phyloP scores from a whole-genome alignment of 2,113 vertebrate genomes.

The Hippoglossus stenolepis region DNA sequence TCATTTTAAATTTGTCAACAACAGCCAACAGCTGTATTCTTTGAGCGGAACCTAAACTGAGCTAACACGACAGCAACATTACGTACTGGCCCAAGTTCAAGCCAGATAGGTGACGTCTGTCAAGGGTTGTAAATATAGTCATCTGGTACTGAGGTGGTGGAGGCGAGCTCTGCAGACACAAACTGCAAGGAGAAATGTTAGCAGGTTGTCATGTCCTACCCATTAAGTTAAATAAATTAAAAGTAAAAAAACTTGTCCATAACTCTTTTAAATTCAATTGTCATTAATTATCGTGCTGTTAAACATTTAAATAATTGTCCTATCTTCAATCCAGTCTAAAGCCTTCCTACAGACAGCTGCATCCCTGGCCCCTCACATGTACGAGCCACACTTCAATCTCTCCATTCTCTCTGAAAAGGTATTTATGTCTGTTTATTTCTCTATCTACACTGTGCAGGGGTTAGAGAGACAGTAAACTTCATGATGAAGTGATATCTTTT shows the following conservation, averaged over 20 bases:
- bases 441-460: background rate
- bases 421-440: constrained; percentile 39
- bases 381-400: constrained; percentile 96
- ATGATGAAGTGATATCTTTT: background rate
- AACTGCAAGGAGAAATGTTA: background rate
- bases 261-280: background rate
- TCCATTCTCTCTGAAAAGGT: constrained; percentile 95
- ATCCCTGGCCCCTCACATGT: constrained; percentile 92
- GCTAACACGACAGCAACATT: background rate
- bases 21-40: background rate
- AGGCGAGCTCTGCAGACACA: background rate
- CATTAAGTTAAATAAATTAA: background rate
- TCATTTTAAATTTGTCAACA: too few species aligned
- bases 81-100: background rate
- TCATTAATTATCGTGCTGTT: background rate
- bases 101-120: background rate
- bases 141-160: background rate
- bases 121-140: background rate
- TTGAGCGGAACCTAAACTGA: too few species aligned
- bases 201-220: background rate
- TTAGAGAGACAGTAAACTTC: background rate
- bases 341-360: constrained; percentile 94
- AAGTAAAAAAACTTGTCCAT: background rate
- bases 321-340: constrained; percentile 84
- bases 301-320: background rate